Percentiles rank a stretch among this genome's conserved stretches.
Evolutionary conservation across 1,140 invertebrate genomes (phyloP).

Genomic region (Araneus ventricosus): DNA sequence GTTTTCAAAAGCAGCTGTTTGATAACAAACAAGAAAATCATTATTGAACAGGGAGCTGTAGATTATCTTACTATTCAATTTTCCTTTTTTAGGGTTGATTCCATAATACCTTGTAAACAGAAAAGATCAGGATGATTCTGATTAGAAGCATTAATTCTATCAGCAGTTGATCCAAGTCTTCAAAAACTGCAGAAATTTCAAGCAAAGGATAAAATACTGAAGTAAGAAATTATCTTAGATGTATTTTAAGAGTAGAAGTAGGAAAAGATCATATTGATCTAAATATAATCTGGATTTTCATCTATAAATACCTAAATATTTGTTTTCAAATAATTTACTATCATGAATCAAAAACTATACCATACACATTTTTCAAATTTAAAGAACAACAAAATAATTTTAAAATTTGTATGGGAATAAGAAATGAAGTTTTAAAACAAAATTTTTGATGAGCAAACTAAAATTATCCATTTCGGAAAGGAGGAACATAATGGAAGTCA

Average conservation of each 20-base stretch:
- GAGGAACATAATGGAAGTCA: too few species aligned
- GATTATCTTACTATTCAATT: background rate
- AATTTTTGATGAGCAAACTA: too few species aligned
- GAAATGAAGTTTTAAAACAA: too few species aligned
- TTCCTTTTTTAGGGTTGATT: background rate
- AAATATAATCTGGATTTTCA: too few species aligned
- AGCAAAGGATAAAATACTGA: background rate
- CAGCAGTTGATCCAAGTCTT: background rate
- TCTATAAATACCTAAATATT: too few species aligned
- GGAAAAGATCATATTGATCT: too few species aligned
- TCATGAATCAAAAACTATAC: background rate
- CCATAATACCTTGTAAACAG: background rate
- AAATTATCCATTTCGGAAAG: too few species aligned
- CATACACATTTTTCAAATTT: background rate
- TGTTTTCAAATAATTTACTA: background rate
- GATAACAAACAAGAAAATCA: too few species aligned
- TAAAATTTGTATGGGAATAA: background rate
- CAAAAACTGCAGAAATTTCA: conserved; percentile 5
- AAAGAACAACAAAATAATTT: background rate
- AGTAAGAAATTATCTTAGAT: background rate
- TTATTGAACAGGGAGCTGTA: background rate
- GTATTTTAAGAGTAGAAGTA: background rate
- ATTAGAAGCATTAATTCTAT: background rate
- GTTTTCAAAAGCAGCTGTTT: too few species aligned
- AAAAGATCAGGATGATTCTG: background rate